phyloP scores from a whole-genome alignment of 1,140 invertebrate species.

The Cydia pomonella region DNA sequence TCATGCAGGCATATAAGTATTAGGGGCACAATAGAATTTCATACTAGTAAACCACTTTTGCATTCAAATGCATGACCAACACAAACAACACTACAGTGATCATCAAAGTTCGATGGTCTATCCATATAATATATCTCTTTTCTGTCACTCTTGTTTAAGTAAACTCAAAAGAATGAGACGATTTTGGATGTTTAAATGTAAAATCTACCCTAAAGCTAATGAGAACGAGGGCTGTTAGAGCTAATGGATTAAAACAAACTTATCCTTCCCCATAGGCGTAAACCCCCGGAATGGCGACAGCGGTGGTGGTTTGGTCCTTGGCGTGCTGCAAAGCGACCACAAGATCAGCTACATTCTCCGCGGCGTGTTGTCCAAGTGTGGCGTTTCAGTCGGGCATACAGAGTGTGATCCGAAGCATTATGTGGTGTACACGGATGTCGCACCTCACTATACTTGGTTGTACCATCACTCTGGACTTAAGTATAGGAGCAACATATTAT shows the following conservation, averaged over 20 bases:
- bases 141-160: too few relatives aligned
- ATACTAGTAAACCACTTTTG: too few relatives aligned
- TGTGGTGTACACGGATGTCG: slow-evolving; percentile 82
- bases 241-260: not conserved
- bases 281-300: slow-evolving; percentile 84
- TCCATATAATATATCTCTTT: too few relatives aligned
- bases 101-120: too few relatives aligned
- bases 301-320: slow-evolving; percentile 82
- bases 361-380: slow-evolving; percentile 82
- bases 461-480: slow-evolving; percentile 58
- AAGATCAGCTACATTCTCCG: slow-evolving; percentile 80
- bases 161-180: too few relatives aligned
- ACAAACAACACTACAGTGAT: too few relatives aligned
- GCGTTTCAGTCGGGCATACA: slow-evolving; percentile 67
- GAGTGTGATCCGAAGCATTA: slow-evolving; percentile 82
- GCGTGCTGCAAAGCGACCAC: slow-evolving; percentile 66
- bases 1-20: too few relatives aligned
- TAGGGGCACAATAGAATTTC: too few relatives aligned
- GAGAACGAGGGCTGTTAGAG: too few relatives aligned
- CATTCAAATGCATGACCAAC: too few relatives aligned
- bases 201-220: too few relatives aligned
- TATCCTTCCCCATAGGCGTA: slow-evolving; percentile 67
- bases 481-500: slow-evolving; percentile 47
- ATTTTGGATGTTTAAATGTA: too few relatives aligned
- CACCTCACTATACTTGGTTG: slow-evolving; percentile 82